Base-by-base conservation (phyloP, 2,797 vertebrate genomes). In the Molossus molossus region DNA sequence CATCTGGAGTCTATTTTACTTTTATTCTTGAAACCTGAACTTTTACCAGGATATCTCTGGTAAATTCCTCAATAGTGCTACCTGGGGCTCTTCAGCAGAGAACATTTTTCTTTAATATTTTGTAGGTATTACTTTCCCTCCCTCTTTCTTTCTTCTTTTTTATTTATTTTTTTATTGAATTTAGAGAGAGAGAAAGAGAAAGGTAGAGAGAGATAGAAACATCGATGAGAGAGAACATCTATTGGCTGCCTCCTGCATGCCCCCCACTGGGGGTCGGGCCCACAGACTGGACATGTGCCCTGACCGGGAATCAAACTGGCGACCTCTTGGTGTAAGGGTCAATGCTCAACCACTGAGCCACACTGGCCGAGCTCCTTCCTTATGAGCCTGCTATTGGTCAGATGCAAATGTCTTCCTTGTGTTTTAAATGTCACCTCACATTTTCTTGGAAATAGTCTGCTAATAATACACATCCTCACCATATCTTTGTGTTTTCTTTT, bases 21-120 rank as follows among this genome's bases (percentile, higher is more conserved):
- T 90, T 94, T 81, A 58, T 67, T 75, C 40, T 67, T 86, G 6
- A 8, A 80, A 86, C 80, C 37, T 90, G 58, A 33, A 60, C n/a
- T 94, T 45, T 64, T 57, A 57, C 27, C 40, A 45, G 40, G 40
- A 45, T 45, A 45, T 45, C 40, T 67, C 53, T 58, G 37, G 40
- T 62, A 53, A 40, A 76, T 69, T 76, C 40, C 18, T 76, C 70
- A 64, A n/a, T 69, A 69, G 79, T 58, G 15, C 11, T 73, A 73
- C 29, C 12, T 14, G 21, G 40, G 0, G 18, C 65, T 67, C 25
- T 8, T 58, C n/a, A 88, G 27, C 12, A 95, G 33, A 70, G 6
- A 27, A 23, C 1, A 8, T 29, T 18, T 62, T 57, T 60, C 64
- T 48, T 79, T 81, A 45, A 37, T 29, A 37, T 14, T 57, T 92